phyloP scores from a whole-genome alignment of 2,113 vertebrate genomes.

The Cavia aperea region DNA sequence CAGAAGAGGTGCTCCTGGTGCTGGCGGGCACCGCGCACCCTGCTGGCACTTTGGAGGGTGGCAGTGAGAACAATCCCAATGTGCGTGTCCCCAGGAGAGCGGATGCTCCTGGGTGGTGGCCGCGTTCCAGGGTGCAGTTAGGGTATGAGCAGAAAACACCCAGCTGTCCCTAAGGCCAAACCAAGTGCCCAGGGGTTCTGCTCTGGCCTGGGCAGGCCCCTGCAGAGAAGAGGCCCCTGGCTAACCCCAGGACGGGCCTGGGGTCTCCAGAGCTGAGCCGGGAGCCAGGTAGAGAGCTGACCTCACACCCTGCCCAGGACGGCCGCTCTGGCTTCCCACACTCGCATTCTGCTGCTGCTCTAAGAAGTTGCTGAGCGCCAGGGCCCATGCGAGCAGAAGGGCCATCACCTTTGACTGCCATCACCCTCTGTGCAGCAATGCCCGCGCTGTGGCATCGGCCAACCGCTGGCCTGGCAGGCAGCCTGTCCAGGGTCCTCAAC shows the following conservation, averaged over 20 bases:
- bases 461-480: no score
- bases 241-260: neutral
- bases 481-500: neutral
- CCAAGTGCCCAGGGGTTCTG: neutral
- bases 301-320: neutral
- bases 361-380: neutral
- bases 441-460: accelerated
- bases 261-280: neutral
- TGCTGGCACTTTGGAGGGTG: neutral
- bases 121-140: neutral
- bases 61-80: neutral
- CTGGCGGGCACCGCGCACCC: neutral
- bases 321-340: neutral
- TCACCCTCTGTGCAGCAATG: neutral
- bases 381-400: neutral
- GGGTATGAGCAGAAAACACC: neutral
- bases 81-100: neutral
- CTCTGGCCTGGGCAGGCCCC: neutral
- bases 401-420: neutral
- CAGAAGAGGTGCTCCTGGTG: neutral
- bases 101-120: neutral
- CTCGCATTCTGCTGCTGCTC: neutral
- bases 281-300: no score
- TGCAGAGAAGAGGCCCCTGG: accelerated
- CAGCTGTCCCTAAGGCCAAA: neutral